Conservation (phyloP, 2,888 invertebrate genomes). For the Abrostola triplasia region DNA sequence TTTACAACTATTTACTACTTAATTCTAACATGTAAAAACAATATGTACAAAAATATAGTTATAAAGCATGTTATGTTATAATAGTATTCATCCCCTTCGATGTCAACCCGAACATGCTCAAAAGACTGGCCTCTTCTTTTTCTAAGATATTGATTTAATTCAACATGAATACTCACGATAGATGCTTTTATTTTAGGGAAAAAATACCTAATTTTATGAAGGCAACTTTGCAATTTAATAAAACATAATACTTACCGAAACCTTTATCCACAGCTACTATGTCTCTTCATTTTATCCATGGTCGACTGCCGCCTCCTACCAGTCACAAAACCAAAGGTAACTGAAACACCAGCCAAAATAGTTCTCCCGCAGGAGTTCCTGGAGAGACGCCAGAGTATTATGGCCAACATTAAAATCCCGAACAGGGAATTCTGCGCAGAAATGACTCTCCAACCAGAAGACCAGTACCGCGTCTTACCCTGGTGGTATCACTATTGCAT, state of each 20-base stretch:
- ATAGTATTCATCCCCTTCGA: no score
- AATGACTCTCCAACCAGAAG: slow-evolving; percentile 51
- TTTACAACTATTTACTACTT: no score
- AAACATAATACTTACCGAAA: not conserved
- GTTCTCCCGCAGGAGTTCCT: not conserved
- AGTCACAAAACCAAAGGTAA: not conserved
- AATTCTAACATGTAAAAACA: no score
- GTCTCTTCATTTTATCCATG: slow-evolving; percentile 11
- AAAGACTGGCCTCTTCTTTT: no score
- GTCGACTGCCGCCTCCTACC: not conserved
- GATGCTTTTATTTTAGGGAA: no score
- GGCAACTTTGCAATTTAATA: not conserved
- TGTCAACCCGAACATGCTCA: no score
- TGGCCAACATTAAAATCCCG: slow-evolving; percentile 47
- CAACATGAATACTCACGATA: no score
- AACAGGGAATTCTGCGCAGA: slow-evolving; percentile 65
- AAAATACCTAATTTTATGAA: no score
- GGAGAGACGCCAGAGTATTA: not conserved
- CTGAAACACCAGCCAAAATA: no score
- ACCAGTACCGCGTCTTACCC: slow-evolving; percentile 61
- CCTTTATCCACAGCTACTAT: slow-evolving; percentile 25
- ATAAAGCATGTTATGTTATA: no score
- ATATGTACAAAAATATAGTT: no score
- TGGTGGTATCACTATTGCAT: slow-evolving; percentile 75
- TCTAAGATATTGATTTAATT: no score